phyloP scores from a whole-genome alignment of 2,888 invertebrate genomes.

The Napeogenes sylphis region DNA sequence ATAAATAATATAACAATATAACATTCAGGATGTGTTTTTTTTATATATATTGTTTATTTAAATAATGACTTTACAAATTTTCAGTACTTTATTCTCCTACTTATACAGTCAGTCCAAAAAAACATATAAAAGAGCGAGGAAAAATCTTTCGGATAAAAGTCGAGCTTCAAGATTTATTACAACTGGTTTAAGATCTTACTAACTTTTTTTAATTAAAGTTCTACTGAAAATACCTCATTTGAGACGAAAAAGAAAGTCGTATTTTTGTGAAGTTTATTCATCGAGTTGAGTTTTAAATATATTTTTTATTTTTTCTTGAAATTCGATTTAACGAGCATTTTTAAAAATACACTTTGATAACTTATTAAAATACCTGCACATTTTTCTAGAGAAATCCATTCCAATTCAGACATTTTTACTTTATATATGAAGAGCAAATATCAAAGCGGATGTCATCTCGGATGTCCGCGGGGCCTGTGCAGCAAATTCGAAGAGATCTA shows the following conservation, averaged over 20 bases:
- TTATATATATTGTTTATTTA: not conserved
- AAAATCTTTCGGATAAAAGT: conserved; percentile 28
- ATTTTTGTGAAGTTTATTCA: not conserved
- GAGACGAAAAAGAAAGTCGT: not conserved
- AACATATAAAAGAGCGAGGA: conserved; percentile 25
- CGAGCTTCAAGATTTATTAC: conserved; percentile 30
- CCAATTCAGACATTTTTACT: conserved; percentile 1
- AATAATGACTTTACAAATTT: not conserved
- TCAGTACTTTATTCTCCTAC: not conserved
- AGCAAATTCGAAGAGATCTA: conserved; percentile 40
- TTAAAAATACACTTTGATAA: not conserved
- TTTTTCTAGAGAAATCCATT: not conserved
- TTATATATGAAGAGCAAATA: conserved; percentile 11
- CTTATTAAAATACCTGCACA: not conserved
- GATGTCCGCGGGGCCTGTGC: conserved; percentile 46
- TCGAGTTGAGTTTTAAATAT: conserved; percentile 1
- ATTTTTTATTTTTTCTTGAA: not conserved
- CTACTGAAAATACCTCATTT: not conserved
- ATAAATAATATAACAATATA: too few relatives aligned
- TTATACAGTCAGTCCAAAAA: conserved; percentile 9
- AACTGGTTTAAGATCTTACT: conserved; percentile 23
- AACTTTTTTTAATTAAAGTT: conserved; percentile 22
- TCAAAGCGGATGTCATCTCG: conserved; percentile 31
- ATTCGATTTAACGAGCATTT: too few relatives aligned
- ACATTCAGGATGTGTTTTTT: not conserved